These are phyloP conservation scores for Rutilus rutilus DNA, from an alignment of 2,113 vertebrate species.

Conservation along the genomic window DNA sequence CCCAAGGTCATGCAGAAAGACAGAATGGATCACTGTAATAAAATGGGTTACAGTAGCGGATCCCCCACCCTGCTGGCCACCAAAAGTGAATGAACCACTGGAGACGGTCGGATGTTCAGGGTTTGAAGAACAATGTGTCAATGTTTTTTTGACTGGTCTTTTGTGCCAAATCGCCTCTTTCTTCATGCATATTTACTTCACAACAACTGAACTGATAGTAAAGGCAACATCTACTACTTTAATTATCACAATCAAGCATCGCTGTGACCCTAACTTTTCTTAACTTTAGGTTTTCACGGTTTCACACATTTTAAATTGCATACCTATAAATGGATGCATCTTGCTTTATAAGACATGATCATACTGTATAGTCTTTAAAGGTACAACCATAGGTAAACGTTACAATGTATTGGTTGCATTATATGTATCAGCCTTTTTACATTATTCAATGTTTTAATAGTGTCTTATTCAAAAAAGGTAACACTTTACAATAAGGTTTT, in stretches of 20 bases:
- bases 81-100: neutral
- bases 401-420: neutral
- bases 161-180: neutral
- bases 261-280: neutral
- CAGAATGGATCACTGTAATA: constrained; percentile 66
- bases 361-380: neutral
- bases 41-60: constrained; percentile 67
- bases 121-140: neutral
- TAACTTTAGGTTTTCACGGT: neutral
- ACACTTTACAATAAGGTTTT: neutral
- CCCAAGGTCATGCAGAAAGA: constrained; percentile 61
- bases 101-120: neutral
- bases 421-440: neutral
- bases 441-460: neutral
- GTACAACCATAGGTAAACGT: neutral
- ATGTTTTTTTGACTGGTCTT: neutral
- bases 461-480: neutral
- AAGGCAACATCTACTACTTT: neutral
- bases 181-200: neutral
- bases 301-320: neutral
- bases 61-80: constrained; percentile 65
- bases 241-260: neutral
- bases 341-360: neutral
- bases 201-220: neutral
- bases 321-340: neutral